Base-by-base conservation (phyloP, 2,888 invertebrate species). In the Noctua fimbriata region DNA sequence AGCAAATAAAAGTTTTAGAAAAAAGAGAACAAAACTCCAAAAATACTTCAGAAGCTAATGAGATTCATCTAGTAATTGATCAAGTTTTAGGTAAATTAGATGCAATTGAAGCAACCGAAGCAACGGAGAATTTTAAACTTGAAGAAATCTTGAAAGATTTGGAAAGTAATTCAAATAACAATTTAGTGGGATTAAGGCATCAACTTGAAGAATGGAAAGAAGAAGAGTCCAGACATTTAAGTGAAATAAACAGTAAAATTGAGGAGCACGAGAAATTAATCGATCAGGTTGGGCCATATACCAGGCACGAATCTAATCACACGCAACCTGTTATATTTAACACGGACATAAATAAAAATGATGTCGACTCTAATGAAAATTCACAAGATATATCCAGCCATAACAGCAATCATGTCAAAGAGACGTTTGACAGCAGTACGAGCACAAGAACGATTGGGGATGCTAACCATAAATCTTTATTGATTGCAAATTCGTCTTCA, bases 1-100 rank as follows among this genome's bases (percentile, higher is more conserved):
- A 90, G 44, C 89, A 93, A 85, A 90, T 95, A 58, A 93, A 93
- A 87, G 72, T 90, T 52, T 88, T 95, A 70, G 91, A 94, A 63
- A 87, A 93, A 71, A 84, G 92, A 66, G 92, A 94, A 89, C 81
- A 87, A n/a, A 91, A 81, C 60, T 87, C 92, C 69, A 90, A 88
- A 78, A 93, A 93, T 79, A 79, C 81, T 47, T 88, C 92, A n/a
- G 92, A 93, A 86, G 89, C 82, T 9, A 63, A 88, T 3, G 92
- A 94, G 89, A 92, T 95, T 71, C 91, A 91, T 66, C 83, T 89
- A 60, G 88, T 93, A 58, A 90, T 94, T 28, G 89, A 93, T 82
- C 89, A 92, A 86, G 90, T 94, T 47, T 87, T 94, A 36, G 73
- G 52, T 2, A 89, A 85, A 83, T 77, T 89, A 41, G 47, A 84